A percentile compares a stretch with the other conserved stretches of the same genome.
Conservation (phyloP, 2,797 vertebrate species). For the Eutrigla gurnardus region DNA sequence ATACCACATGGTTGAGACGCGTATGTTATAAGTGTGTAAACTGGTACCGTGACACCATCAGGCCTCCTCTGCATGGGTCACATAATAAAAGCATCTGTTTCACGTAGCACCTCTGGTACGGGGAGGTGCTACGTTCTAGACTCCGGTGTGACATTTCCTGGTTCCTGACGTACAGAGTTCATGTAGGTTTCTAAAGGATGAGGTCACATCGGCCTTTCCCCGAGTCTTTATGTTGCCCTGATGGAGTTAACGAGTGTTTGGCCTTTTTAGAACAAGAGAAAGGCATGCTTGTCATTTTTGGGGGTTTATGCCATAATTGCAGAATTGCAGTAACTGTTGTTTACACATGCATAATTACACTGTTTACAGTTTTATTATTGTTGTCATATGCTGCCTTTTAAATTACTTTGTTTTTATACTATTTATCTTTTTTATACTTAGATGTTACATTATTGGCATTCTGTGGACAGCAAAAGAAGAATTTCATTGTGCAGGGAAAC, state of each 20-base stretch:
- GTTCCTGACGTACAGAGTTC: slow-evolving; percentile 16
- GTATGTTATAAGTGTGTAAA: too few species aligned
- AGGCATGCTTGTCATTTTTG: slow-evolving; percentile 21
- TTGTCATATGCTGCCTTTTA: too few species aligned
- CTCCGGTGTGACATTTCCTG: slow-evolving; percentile 37
- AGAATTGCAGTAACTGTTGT: too few species aligned
- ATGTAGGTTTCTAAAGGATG: slow-evolving; percentile 1
- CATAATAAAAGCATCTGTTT: slow-evolving; percentile 55
- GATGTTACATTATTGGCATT: too few species aligned
- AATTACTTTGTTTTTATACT: too few species aligned
- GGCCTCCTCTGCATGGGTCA: slow-evolving; percentile 42
- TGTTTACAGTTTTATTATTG: too few species aligned
- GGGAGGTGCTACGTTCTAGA: slow-evolving; percentile 48
- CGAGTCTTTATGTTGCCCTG: too few species aligned
- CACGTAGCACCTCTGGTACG: slow-evolving; percentile 40
- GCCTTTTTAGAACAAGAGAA: background rate
- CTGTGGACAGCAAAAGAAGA: too few species aligned
- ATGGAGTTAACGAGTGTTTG: background rate
- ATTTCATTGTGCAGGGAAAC: too few species aligned
- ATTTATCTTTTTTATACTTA: too few species aligned
- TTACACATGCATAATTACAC: too few species aligned
- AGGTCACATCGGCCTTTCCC: background rate
- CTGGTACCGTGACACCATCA: background rate
- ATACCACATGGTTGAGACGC: background rate
- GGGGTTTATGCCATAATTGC: background rate